Evolutionary conservation across 2,113 vertebrate genomes (phyloP).

Genomic region (Corydoras maculifer): DNA sequence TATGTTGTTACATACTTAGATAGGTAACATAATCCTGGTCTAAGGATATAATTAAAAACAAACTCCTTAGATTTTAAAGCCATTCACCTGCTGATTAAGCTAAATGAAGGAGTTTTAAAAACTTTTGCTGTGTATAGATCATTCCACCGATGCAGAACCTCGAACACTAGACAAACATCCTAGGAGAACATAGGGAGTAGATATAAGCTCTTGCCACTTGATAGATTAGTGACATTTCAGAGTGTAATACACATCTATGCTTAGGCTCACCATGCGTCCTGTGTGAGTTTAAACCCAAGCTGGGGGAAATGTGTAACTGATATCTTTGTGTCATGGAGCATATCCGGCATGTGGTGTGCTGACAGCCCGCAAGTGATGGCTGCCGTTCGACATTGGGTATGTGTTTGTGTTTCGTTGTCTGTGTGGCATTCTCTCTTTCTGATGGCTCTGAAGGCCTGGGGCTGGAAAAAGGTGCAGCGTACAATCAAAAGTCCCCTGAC

Average conservation of each 20-base stretch:
- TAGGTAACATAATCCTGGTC: too few species aligned
- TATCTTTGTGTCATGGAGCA: constrained; percentile 52
- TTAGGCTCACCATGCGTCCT: constrained; percentile 42
- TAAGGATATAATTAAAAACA: background rate
- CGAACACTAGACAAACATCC: constrained; percentile 36
- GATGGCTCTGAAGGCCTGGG: constrained; percentile 35
- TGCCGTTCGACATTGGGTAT: constrained; percentile 38
- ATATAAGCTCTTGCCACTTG: constrained; percentile 48
- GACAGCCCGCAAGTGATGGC: constrained; percentile 51
- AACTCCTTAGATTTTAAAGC: background rate
- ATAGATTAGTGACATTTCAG: constrained; percentile 71
- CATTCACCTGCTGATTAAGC: background rate
- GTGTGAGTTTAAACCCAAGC: constrained; percentile 49
- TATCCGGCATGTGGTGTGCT: constrained; percentile 44
- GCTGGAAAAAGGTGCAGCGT: constrained; percentile 39
- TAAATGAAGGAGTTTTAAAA: constrained; percentile 4
- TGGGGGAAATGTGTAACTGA: constrained; percentile 50
- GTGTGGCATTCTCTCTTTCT: constrained; percentile 26
- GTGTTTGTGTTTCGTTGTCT: constrained; percentile 44
- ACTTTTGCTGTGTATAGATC: constrained; percentile 21
- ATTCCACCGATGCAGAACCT: background rate
- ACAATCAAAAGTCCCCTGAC: constrained; percentile 52
- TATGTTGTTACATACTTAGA: too few species aligned
- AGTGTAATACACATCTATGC: constrained; percentile 64
- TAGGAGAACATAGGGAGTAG: constrained; percentile 34